Conservation (phyloP, 2,888 invertebrate genomes). For the Hartigia nigra region DNA sequence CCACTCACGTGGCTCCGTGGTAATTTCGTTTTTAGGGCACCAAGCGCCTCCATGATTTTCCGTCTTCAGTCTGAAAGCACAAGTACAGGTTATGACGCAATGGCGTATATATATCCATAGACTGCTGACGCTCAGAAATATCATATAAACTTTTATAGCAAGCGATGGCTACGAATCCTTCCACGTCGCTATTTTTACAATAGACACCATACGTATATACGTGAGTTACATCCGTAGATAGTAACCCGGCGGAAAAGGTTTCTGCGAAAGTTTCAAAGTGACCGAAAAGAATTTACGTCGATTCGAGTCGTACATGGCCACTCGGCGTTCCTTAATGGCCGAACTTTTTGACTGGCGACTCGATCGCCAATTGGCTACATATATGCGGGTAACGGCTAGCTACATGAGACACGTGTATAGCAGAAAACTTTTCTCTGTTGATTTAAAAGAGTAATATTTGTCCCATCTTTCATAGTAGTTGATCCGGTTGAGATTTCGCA, state of each 20-base stretch:
- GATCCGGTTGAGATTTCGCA: neutral
- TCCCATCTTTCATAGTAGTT: neutral
- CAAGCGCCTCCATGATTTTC: conserved; percentile 78
- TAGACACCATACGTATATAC: neutral
- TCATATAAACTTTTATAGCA: neutral
- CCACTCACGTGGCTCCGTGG: conserved; percentile 69
- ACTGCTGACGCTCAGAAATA: neutral
- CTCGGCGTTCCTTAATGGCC: neutral
- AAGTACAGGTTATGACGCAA: neutral
- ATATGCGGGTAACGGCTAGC: neutral
- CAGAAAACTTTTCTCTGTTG: neutral
- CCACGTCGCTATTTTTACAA: neutral
- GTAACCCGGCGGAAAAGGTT: neutral
- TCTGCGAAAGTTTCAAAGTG: neutral
- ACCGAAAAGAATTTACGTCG: neutral
- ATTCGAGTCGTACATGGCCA: neutral
- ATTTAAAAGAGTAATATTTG: neutral
- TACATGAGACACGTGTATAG: neutral
- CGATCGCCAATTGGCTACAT: neutral
- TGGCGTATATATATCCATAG: neutral
- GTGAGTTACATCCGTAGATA: neutral
- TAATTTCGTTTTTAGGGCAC: conserved; percentile 76
- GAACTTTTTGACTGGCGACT: neutral
- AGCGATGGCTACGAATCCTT: neutral
- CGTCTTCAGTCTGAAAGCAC: conserved; percentile 70